Conservation (phyloP, 2,797 vertebrate genomes). For the Catamblyrhynchus diadema region DNA sequence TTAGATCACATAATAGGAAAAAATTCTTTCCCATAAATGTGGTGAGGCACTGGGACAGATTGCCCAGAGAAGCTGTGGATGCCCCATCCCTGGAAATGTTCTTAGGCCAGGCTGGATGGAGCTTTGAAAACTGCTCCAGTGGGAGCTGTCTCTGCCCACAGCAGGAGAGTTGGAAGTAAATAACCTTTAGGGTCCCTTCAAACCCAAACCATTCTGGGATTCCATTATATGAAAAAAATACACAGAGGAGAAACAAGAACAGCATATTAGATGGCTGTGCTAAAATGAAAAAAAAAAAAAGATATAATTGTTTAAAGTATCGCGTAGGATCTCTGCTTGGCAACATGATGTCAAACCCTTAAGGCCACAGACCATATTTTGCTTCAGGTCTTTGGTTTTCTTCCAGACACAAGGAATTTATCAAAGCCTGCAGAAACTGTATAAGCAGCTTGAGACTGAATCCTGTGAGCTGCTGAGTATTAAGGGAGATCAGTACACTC, state of each 20-base stretch:
- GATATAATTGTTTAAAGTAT: not conserved
- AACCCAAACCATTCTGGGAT: not conserved
- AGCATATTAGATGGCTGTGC: not conserved
- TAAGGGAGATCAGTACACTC: not conserved
- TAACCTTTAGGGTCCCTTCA: not conserved
- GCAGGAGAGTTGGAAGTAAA: not conserved
- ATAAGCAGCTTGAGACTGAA: not conserved
- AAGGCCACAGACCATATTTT: not conserved
- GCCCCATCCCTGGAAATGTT: not conserved
- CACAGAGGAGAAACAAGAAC: not conserved
- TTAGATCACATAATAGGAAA: fast-evolving
- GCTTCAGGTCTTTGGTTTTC: not conserved
- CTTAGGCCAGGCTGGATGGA: not conserved
- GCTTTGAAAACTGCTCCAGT: not conserved
- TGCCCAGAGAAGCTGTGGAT: not conserved
- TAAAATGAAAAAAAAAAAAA: not conserved
- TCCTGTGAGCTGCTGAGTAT: not conserved
- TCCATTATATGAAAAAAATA: not conserved
- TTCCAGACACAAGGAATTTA: slow-evolving; percentile 10
- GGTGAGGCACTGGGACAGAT: not conserved
- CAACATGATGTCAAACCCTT: not conserved
- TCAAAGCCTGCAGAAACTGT: not conserved
- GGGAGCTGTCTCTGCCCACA: fast-evolving
- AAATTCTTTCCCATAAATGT: not conserved
- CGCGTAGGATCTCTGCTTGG: not conserved